Evolutionary conservation across 2,888 invertebrate genomes (phyloP).

Genomic region (Nomada flava): DNA sequence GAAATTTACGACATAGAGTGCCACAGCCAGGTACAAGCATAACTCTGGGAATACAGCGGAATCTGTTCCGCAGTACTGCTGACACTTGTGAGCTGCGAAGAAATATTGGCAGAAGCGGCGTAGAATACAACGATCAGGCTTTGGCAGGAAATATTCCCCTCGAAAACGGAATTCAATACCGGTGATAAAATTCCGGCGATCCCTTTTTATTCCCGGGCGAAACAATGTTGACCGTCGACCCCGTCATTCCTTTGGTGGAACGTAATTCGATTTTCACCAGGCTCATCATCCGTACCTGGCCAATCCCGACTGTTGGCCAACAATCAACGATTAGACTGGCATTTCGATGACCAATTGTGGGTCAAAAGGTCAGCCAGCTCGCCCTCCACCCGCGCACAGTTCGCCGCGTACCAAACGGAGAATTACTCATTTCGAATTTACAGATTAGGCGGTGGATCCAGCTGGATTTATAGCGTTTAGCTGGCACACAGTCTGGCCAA

Average conservation of each 20-base stretch:
- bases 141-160: background rate
- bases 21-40: slow-evolving; percentile 19
- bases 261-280: slow-evolving; percentile 54
- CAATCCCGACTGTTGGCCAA: slow-evolving; percentile 49
- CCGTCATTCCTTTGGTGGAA: no score
- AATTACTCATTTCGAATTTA: slow-evolving; percentile 70
- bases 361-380: slow-evolving; percentile 57
- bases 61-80: slow-evolving; percentile 40
- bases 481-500: slow-evolving; percentile 40
- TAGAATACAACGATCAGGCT: slow-evolving; percentile 1
- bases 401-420: background rate
- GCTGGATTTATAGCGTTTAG: slow-evolving; percentile 65
- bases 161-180: background rate
- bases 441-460: slow-evolving; percentile 59
- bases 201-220: no score
- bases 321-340: slow-evolving; percentile 55
- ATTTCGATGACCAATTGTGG: slow-evolving; percentile 57
- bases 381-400: background rate
- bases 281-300: slow-evolving; percentile 10
- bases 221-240: no score
- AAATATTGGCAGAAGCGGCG: slow-evolving; percentile 43
- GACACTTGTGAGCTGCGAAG: slow-evolving; percentile 42
- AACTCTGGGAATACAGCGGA: slow-evolving; percentile 30
- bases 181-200: no score
- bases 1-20: slow-evolving; percentile 36